Evolutionary conservation across 2,113 vertebrate genomes (phyloP), one percentile per base, ranked within the genome.

Genomic region (Pachyramphus minor): DNA sequence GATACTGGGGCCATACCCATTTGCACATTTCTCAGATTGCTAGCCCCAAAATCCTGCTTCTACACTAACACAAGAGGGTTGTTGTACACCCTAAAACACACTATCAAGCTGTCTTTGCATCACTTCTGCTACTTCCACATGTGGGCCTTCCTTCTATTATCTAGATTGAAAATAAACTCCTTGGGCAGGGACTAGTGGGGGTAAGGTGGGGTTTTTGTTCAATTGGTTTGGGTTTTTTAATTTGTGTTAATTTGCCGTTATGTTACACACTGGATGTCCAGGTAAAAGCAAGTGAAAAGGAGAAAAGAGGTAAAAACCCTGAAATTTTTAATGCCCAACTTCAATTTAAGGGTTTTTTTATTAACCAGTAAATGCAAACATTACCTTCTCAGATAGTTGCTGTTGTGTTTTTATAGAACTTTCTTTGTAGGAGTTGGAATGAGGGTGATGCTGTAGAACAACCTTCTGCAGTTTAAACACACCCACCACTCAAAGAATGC

Each of bases 171-270:
- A 79, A 45, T 22, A 53, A 86, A 56, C 14, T 69, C 8, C 19
- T 33, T 75, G 23, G 8, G 7, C 19, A 47, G 35, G 10, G 18
- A 47, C 11, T 55, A 11, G 41, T 20, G 22, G 45, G 11, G 16
- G 5, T 11, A 68, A 60, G 23, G 13, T 0, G 0, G 11, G 4
- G 0, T 0, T 45, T 71, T 71, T 44, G 4, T 37, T 59, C 39
- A 24, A 8, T 28, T 64, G 8, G 2, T 58, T 59, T 7, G 1
- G 2, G 0, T 3, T 71, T 41, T 55, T 68, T 1, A 39, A 59
- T 42, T 67, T 45, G 35, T 47, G 8, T 4, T n/a, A 33, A 6
- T 25, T 76, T 72, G 2, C 4, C 33, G 2, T 30, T 66, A 42
- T 1, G 2, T 44, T 37, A 53, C 3, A 1, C 3, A 6, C 2